A percentile compares a stretch with the other conserved stretches of the same genome.
These are phyloP conservation scores for Listronotus oregonensis DNA, from an alignment of 1,140 invertebrate species.

Conservation along the genomic window DNA sequence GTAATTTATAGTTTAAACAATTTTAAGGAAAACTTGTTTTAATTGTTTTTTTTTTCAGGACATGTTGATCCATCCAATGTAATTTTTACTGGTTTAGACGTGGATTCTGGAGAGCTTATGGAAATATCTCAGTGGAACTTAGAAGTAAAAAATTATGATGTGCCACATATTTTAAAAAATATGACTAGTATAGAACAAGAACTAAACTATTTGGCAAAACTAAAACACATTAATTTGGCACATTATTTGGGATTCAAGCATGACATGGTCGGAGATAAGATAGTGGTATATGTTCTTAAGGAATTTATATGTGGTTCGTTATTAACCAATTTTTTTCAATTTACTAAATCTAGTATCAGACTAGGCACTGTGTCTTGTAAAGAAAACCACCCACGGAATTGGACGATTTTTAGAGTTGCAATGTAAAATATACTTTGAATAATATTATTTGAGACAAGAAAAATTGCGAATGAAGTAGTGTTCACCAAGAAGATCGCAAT, in stretches of 20 bases:
- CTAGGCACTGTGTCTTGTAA: too few species aligned
- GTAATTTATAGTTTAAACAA: too few species aligned
- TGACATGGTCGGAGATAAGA: constrained; percentile 61
- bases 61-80: constrained; percentile 70
- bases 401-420: too few species aligned
- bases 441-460: too few species aligned
- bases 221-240: constrained; percentile 74
- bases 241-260: constrained; percentile 75
- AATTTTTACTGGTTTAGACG: constrained; percentile 73
- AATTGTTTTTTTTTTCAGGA: constrained; percentile 56
- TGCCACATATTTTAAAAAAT: constrained; percentile 61
- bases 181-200: constrained; percentile 73
- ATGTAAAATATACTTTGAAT: too few species aligned
- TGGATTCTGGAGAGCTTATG: constrained; percentile 68
- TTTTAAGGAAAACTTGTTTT: too few species aligned
- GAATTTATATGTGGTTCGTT: constrained; percentile 67
- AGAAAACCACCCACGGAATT: too few species aligned
- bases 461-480: too few species aligned
- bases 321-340: not conserved
- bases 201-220: constrained; percentile 67
- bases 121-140: constrained; percentile 72
- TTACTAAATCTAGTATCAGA: not conserved
- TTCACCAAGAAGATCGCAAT: too few species aligned
- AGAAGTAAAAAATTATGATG: constrained; percentile 46
- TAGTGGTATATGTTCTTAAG: constrained; percentile 66